These are phyloP conservation scores for Peucedramus taeniatus DNA, from an alignment of 2,113 vertebrate species.

Conservation along the genomic window DNA sequence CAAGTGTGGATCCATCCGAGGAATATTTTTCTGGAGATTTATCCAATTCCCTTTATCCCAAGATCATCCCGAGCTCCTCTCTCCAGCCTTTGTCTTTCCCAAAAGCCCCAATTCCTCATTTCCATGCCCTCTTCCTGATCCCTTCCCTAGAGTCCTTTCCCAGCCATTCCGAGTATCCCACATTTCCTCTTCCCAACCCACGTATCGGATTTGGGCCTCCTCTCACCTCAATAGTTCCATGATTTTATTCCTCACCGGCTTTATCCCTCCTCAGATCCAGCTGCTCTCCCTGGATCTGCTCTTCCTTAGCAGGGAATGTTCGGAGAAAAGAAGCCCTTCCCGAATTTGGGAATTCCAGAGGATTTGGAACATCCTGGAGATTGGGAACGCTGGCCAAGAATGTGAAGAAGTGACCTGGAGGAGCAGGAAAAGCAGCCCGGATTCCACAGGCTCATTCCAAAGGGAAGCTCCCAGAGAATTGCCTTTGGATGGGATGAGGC, in stretches of 20 bases:
- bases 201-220: accelerated
- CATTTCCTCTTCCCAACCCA: background rate
- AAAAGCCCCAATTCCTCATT: accelerated
- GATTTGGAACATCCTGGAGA: too few species aligned
- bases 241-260: background rate
- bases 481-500: background rate
- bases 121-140: accelerated
- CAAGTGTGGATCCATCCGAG: accelerated
- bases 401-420: background rate
- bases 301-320: background rate
- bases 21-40: background rate
- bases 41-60: background rate
- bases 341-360: accelerated
- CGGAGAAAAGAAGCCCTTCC: background rate
- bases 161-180: background rate
- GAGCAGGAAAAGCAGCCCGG: background rate
- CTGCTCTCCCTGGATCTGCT: background rate
- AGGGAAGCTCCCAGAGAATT: background rate
- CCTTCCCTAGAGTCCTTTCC: background rate
- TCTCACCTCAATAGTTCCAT: background rate
- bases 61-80: background rate
- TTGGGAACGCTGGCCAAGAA: accelerated
- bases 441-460: background rate
- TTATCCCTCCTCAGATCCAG: background rate
- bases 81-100: background rate